Conservation (phyloP, 2,797 vertebrate genomes). For the Parauchenoglanis punctatus region DNA sequence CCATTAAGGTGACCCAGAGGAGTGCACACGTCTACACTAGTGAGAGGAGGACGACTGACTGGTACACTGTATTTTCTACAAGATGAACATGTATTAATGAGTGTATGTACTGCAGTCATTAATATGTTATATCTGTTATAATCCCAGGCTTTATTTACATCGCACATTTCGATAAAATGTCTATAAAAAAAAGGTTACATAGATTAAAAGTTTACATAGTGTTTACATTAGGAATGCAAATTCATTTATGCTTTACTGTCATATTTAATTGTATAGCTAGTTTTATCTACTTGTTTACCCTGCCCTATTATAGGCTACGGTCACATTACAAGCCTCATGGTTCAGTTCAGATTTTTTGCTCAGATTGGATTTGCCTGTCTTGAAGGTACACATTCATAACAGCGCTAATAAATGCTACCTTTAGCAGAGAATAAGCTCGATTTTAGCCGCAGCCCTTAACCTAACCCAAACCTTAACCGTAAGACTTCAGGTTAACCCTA, state of each 20-base stretch:
- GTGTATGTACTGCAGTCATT: background rate
- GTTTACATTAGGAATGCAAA: background rate
- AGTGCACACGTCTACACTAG: constrained; percentile 22
- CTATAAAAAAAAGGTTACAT: background rate
- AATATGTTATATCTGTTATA: background rate
- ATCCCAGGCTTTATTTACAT: background rate
- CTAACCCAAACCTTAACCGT: no score
- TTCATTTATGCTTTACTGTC: background rate
- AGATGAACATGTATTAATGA: background rate
- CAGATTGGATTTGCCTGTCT: no score
- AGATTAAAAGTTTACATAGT: background rate
- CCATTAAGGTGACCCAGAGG: constrained; percentile 67
- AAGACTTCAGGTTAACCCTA: no score
- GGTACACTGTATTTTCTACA: background rate
- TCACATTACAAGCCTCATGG: no score
- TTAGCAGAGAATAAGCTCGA: no score
- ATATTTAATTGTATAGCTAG: background rate
- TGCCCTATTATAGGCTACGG: no score
- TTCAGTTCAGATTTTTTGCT: no score
- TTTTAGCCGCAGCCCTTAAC: no score
- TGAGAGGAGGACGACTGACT: background rate
- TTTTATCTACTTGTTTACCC: background rate
- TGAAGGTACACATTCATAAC: no score
- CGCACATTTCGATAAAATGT: background rate
- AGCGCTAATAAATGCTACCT: no score